These are phyloP conservation scores for Malurus cyaneus DNA, from an alignment of 2,113 vertebrate genomes.

Conservation along the genomic window DNA sequence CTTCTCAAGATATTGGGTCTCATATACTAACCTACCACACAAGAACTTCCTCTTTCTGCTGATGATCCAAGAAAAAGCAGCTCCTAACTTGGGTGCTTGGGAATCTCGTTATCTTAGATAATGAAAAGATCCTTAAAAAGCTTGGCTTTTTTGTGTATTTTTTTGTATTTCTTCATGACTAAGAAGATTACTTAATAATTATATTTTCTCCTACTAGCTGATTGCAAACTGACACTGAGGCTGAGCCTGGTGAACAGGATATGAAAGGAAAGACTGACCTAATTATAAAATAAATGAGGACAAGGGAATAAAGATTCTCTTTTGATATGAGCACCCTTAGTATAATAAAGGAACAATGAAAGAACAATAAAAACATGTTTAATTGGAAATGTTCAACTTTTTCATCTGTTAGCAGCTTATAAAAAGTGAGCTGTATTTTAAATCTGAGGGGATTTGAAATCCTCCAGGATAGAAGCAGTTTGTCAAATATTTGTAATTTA, in stretches of 20 bases:
- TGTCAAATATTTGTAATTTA: conserved; percentile 35
- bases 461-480: background rate
- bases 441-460: background rate
- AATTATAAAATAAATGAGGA: background rate
- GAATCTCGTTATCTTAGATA: background rate
- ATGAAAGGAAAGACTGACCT: background rate
- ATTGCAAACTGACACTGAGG: background rate
- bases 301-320: background rate
- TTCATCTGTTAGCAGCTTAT: background rate
- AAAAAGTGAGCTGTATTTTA: background rate
- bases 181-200: background rate
- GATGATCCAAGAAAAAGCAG: background rate
- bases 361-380: background rate
- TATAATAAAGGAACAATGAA: background rate
- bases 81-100: background rate
- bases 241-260: background rate
- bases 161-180: background rate
- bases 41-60: background rate
- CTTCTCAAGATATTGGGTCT: background rate
- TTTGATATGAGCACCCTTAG: background rate
- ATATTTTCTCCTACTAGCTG: background rate
- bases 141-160: background rate
- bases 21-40: background rate
- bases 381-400: background rate
- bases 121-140: background rate